Evolutionary conservation across 2,113 vertebrate species (phyloP).

Genomic region (Ictidomys tridecemlineatus): DNA sequence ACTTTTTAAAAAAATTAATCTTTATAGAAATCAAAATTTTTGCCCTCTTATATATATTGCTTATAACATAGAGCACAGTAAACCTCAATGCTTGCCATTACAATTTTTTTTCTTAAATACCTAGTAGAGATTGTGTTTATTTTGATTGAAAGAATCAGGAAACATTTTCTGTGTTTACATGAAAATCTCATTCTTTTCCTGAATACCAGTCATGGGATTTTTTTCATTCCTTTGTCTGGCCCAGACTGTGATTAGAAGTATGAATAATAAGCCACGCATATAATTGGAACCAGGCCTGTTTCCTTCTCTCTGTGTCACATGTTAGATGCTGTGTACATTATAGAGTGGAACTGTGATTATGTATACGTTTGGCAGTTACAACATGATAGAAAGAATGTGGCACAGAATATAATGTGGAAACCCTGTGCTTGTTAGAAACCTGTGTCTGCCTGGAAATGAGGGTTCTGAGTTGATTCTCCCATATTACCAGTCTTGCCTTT

Average conservation of each 20-base stretch:
- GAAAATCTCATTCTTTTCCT: conserved; percentile 31
- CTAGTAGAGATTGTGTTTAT: conserved; percentile 17
- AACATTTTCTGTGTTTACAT: conserved; percentile 12
- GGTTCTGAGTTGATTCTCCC: not conserved
- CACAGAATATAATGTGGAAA: not conserved
- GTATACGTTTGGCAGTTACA: conserved; percentile 5
- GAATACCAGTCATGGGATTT: not conserved
- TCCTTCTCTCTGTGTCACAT: not conserved
- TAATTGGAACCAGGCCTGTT: not conserved
- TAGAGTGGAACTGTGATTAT: not conserved
- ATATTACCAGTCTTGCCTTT: not conserved
- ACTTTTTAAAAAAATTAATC: not conserved
- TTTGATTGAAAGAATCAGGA: not conserved
- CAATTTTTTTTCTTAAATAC: not conserved
- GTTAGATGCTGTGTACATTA: not conserved
- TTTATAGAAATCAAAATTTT: not conserved
- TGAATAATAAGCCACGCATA: not conserved
- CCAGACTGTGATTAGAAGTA: not conserved
- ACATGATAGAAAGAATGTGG: not conserved
- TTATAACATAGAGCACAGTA: not conserved
- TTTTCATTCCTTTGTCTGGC: conserved; percentile 34
- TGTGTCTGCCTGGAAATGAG: not conserved
- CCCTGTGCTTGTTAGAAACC: not conserved
- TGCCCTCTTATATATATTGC: not conserved
- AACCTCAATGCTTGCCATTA: not conserved